phyloP scores from a whole-genome alignment of 2,888 invertebrate genomes.

The Pachycephus smyrnensis region DNA sequence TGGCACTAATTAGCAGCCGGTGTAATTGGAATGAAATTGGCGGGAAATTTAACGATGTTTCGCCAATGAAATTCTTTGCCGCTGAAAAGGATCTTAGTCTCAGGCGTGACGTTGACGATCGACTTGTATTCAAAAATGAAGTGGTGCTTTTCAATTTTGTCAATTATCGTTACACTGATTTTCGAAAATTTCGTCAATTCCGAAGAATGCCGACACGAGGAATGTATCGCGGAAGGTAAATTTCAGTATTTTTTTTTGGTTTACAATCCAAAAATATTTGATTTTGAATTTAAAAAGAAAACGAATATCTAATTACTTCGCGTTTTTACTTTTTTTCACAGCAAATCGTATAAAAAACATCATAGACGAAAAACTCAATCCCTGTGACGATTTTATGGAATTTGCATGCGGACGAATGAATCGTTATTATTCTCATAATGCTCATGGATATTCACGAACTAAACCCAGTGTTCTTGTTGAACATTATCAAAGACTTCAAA shows the following conservation, averaged over 20 bases:
- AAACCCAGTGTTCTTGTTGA: conserved; percentile 20
- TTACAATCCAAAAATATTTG: background rate
- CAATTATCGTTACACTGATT: background rate
- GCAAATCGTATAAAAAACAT: conserved; percentile 30
- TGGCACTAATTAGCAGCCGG: background rate
- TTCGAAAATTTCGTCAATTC: background rate
- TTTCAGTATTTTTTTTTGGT: background rate
- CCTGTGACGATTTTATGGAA: conserved; percentile 36
- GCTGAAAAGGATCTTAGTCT: background rate
- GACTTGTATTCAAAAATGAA: background rate
- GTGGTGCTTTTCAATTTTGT: background rate
- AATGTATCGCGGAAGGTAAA: background rate
- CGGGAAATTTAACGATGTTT: background rate
- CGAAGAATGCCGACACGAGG: background rate
- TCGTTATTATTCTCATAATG: background rate
- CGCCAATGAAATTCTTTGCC: background rate
- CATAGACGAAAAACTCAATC: conserved; percentile 29
- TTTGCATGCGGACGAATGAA: conserved; percentile 31
- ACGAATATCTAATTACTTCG: background rate
- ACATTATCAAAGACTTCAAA: conserved; percentile 28
- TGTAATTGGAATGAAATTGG: background rate
- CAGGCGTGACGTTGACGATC: background rate
- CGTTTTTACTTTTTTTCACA: conserved; percentile 12
- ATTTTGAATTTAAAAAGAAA: background rate
- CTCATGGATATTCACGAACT: background rate